Evolutionary conservation across 2,888 invertebrate genomes (phyloP).

Genomic region (Rhamnusium bicolor): DNA sequence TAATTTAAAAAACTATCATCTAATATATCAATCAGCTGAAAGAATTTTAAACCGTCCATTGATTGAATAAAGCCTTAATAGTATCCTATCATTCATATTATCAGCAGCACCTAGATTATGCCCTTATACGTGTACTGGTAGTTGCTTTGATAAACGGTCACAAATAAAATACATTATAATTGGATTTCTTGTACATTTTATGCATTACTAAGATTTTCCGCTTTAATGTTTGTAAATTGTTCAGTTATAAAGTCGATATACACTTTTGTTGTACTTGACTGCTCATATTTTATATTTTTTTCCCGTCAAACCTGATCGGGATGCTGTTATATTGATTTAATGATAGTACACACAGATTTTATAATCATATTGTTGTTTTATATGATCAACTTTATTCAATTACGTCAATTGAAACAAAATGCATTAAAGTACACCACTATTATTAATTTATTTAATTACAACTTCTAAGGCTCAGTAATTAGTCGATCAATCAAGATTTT

Average conservation of each 20-base stretch:
- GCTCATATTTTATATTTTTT: constrained; percentile 55
- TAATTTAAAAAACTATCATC: neutral
- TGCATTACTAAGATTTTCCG: constrained; percentile 59
- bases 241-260: constrained; percentile 54
- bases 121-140: constrained; percentile 60
- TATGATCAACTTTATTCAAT: neutral
- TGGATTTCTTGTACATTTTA: constrained; percentile 61
- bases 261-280: constrained; percentile 57
- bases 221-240: constrained; percentile 59
- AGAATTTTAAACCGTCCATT: constrained; percentile 45
- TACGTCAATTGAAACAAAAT: neutral
- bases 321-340: constrained; percentile 36
- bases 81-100: constrained; percentile 58
- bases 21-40: constrained; percentile 18
- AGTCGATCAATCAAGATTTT: neutral
- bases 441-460: neutral
- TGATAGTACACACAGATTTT: constrained; percentile 40
- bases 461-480: neutral
- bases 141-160: constrained; percentile 59
- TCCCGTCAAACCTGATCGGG: constrained; percentile 45
- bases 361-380: constrained; percentile 30
- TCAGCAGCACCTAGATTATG: constrained; percentile 59
- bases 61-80: constrained; percentile 49
- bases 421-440: neutral
- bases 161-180: constrained; percentile 63